Evolutionary conservation across 2,888 invertebrate species (phyloP).

Genomic region (Cephus rjabovi): DNA sequence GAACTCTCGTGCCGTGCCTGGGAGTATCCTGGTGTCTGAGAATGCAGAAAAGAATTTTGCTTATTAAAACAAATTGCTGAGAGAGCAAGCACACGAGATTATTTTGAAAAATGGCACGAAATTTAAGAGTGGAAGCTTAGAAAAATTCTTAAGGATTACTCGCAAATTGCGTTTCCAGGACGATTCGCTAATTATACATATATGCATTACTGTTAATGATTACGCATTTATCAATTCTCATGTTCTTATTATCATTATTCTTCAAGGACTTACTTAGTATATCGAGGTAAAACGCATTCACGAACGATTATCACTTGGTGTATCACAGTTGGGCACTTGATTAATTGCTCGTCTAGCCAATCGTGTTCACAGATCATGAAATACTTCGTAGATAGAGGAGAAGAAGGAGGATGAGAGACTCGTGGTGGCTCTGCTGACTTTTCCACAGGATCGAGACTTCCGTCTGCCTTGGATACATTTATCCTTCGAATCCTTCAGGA

Average conservation of each 20-base stretch:
- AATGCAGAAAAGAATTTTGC: too few species aligned
- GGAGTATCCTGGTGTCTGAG: too few species aligned
- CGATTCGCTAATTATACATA: not conserved
- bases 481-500: constrained; percentile 24
- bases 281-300: constrained; percentile 37
- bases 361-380: constrained; percentile 36
- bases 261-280: constrained; percentile 48
- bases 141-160: not conserved
- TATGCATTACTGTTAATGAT: not conserved
- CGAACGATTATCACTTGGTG: constrained; percentile 41
- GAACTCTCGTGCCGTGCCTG: too few species aligned
- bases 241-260: not conserved
- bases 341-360: constrained; percentile 13
- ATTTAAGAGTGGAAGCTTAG: not conserved
- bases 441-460: constrained; percentile 40
- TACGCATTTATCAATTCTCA: not conserved
- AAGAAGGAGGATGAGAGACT: constrained; percentile 10
- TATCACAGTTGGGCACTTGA: constrained; percentile 44
- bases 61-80: too few species aligned
- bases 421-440: constrained; percentile 34
- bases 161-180: too few species aligned
- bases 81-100: not conserved
- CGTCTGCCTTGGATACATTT: constrained; percentile 46
- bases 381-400: constrained; percentile 31
- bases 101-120: not conserved